Percentiles rank a stretch among this genome's conserved stretches.
Evolutionary conservation across 2,888 invertebrate genomes (phyloP).

Genomic region (Hypsopygia costalis): DNA sequence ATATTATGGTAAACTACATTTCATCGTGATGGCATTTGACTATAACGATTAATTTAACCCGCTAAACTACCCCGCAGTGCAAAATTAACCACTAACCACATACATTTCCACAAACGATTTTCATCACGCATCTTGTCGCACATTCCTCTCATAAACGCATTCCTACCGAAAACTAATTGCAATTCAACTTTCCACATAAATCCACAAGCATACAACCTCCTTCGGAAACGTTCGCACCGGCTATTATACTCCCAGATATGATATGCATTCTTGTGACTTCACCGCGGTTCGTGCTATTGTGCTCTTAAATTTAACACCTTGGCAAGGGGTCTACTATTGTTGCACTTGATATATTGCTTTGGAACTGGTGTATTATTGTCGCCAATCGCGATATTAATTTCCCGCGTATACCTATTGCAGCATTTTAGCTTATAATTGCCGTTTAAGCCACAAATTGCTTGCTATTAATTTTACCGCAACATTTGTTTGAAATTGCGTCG

Average conservation of each 20-base stretch:
- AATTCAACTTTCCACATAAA: conserved; percentile 68
- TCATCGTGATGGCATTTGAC: no score
- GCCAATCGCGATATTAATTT: conserved; percentile 71
- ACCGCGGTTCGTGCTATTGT: conserved; percentile 37
- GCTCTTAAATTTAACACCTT: conserved; percentile 65
- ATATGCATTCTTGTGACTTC: conserved; percentile 41
- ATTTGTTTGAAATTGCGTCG: conserved; percentile 29
- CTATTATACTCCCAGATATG: conserved; percentile 30
- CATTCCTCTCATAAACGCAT: background rate
- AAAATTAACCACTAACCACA: no score
- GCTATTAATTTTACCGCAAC: conserved; percentile 47
- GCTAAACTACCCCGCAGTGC: no score
- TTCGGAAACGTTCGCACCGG: conserved; percentile 26
- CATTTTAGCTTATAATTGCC: conserved; percentile 42
- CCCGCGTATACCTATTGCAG: conserved; percentile 44
- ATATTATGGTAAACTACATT: no score
- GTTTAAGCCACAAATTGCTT: conserved; percentile 48
- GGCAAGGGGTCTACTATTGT: conserved; percentile 41
- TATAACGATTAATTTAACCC: background rate
- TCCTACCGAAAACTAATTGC: conserved; percentile 37
- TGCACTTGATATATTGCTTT: conserved; percentile 63
- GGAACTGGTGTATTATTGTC: conserved; percentile 48
- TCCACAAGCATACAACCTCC: conserved; percentile 33
- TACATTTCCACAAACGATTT: background rate
- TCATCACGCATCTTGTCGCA: background rate